Evolutionary conservation across 2,888 invertebrate genomes (phyloP), one percentile per base, ranked within the genome.

Genomic region (Elgonia sp.): DNA sequence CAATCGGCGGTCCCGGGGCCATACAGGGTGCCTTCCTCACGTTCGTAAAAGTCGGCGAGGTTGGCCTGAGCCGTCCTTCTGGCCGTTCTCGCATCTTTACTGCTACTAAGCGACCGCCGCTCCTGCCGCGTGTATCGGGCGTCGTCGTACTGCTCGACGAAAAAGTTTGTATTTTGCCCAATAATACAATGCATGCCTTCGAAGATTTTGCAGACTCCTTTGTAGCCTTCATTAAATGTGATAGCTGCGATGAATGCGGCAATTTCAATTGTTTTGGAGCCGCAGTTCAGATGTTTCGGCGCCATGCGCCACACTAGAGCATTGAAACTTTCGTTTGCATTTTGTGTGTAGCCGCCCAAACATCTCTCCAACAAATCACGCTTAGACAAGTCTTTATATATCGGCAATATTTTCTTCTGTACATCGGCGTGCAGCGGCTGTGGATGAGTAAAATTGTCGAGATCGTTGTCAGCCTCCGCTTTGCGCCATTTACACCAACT

Each of bases 401-500:
- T 37, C 0, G 72, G 55, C 7, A 55, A 39, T 10, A 70, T 29
- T 53, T 53, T 53, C n/a, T 50, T 70, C 53, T 70, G 70, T 10
- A 70, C 53, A 55, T 70, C 70, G 10, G 55, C n/a, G 14, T 70
- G 70, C 37, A 70, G 70, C 53, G 40, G 70, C 53, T 37, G 3
- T 55, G 53, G 50, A 69, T 70, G 69, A 14, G 21, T 20, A 40
- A 39, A 29, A 37, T n/a, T 53, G 46, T 46, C 46, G 46, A 46
- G 46, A 46, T 46, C 39, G 53, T 20, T n/a, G n/a, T n/a, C n/a
- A n/a, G n/a, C n/a, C n/a, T n/a, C n/a, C n/a, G n/a, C n/a, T 50
- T 50, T 46, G 37, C 84, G 85, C 87, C 89, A 91, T 69, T 91
- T 79, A n/a, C n/a, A n/a, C n/a, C n/a, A n/a, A n/a, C n/a, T n/a